These are phyloP conservation scores for Paraescarpia echinospica DNA, from an alignment of 1,140 invertebrate species.

Conservation along the genomic window DNA sequence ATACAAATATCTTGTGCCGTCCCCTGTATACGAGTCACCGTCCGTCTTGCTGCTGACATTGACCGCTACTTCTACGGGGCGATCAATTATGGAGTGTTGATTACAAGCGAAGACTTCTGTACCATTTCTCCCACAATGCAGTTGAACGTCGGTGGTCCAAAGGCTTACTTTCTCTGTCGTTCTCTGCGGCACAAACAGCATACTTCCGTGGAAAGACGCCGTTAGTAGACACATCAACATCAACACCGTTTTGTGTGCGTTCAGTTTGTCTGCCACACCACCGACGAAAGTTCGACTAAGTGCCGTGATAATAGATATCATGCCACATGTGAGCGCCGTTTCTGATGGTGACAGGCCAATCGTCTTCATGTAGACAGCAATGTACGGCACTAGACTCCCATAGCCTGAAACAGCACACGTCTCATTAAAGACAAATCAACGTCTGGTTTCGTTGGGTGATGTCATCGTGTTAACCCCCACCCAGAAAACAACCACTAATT, in stretches of 20 bases:
- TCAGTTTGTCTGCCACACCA: conserved; percentile 75
- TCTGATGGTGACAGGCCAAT: conserved; percentile 79
- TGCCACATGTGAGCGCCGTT: conserved; percentile 75
- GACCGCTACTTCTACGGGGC: neutral
- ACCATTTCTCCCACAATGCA: neutral
- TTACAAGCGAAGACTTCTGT: neutral
- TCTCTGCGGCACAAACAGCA: conserved; percentile 15
- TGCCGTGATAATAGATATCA: conserved; percentile 76
- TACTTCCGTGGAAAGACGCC: neutral
- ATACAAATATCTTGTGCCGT: neutral
- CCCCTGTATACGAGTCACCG: neutral
- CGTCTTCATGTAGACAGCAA: conserved; percentile 78
- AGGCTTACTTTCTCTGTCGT: neutral
- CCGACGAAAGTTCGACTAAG: conserved; percentile 80
- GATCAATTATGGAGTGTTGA: neutral
- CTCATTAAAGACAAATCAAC: neutral
- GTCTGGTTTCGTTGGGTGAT: no score
- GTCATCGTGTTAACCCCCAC: conserved; percentile 37
- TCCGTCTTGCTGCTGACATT: neutral
- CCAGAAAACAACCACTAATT: conserved; percentile 79
- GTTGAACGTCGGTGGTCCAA: neutral
- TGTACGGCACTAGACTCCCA: conserved; percentile 78
- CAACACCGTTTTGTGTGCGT: conserved; percentile 36
- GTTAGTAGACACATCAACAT: neutral
- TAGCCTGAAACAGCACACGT: conserved; percentile 65